Conservation (phyloP, 2,113 vertebrate species). For the Pseudorectes ferrugineus region DNA sequence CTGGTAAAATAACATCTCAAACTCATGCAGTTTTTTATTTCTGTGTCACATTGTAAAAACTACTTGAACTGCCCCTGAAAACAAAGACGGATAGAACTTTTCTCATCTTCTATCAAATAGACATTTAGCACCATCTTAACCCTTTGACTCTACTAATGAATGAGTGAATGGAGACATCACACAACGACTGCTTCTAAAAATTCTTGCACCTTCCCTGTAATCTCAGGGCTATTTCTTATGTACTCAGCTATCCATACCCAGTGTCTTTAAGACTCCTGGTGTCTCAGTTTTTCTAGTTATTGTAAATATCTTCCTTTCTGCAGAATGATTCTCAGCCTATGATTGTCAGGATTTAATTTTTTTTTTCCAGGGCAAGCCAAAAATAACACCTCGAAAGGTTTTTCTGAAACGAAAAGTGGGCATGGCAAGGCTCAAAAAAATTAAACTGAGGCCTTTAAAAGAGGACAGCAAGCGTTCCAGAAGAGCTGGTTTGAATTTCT, state of each 20-base stretch:
- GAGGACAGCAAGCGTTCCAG: background rate
- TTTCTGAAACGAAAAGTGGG: constrained; percentile 50
- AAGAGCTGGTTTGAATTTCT: background rate
- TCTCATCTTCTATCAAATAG: background rate
- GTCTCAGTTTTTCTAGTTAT: background rate
- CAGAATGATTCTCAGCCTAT: background rate
- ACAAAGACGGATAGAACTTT: background rate
- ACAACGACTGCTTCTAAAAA: background rate
- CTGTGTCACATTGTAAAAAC: background rate
- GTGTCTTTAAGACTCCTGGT: background rate
- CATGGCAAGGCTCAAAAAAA: constrained; percentile 36
- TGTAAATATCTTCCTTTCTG: background rate
- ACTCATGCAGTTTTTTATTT: background rate
- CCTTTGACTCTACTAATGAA: background rate
- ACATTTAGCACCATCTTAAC: background rate
- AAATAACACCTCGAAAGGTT: background rate
- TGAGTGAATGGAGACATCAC: background rate
- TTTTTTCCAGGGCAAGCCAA: background rate
- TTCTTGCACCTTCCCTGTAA: background rate
- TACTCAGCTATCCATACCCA: background rate
- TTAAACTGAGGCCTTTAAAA: background rate
- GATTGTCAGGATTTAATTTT: background rate
- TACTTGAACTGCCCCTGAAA: background rate
- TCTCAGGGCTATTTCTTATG: background rate
- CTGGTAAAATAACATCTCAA: background rate